phyloP scores from a whole-genome alignment of 2,797 vertebrate species.

The Decapterus maruadsi region DNA sequence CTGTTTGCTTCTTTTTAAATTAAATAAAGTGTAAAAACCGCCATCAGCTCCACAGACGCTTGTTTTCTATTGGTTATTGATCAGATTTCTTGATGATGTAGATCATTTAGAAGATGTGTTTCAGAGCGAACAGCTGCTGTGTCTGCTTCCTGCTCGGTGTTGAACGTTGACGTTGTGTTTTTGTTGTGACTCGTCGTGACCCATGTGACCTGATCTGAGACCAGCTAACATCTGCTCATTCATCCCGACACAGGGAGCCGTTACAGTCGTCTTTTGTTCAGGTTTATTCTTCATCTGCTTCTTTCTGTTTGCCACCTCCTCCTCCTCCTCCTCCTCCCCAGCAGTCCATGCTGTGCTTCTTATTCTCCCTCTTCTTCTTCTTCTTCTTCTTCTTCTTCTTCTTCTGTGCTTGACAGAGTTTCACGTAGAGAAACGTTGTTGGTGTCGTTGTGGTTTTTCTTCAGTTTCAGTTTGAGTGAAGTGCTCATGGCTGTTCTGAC shows the following conservation, averaged over 20 bases:
- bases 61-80: too few relatives aligned
- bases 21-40: too few relatives aligned
- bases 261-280: constrained; percentile 32
- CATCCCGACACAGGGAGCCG: constrained; percentile 10
- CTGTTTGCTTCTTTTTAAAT: too few relatives aligned
- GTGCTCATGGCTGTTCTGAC: constrained; percentile 61
- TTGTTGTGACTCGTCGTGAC: background rate
- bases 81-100: too few relatives aligned
- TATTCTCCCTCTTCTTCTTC: constrained; percentile 39
- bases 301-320: constrained; percentile 79
- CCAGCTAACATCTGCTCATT: constrained; percentile 2
- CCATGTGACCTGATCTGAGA: background rate
- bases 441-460: background rate
- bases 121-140: background rate
- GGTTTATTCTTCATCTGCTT: constrained; percentile 80
- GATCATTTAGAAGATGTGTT: background rate
- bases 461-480: constrained; percentile 66
- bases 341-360: constrained; percentile 81
- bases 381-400: constrained; percentile 41
- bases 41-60: too few relatives aligned
- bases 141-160: constrained; percentile 12
- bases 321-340: constrained; percentile 40
- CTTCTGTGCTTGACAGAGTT: constrained; percentile 74
- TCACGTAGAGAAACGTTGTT: constrained; percentile 42
- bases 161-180: background rate